These are phyloP conservation scores for Raja brachyura DNA, from an alignment of 2,113 vertebrate genomes.

Conservation along the genomic window DNA sequence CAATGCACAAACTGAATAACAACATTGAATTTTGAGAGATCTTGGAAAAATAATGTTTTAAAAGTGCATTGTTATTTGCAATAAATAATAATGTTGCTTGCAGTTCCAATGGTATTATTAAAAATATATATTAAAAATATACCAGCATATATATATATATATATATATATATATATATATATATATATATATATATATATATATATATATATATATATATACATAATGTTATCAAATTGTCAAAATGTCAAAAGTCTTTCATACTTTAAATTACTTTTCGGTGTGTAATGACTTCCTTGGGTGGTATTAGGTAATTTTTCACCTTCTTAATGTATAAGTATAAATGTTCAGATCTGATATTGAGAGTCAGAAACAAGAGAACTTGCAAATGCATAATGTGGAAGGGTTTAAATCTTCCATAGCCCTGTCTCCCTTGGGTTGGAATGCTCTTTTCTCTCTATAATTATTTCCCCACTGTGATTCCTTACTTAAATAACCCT, in stretches of 20 bases:
- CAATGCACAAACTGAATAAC: not conserved
- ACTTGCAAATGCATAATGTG: not conserved
- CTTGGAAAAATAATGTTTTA: not conserved
- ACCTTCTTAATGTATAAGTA: not conserved
- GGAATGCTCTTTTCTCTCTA: not conserved
- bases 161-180: no score
- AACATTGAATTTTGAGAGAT: not conserved
- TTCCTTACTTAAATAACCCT: no score
- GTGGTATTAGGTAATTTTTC: not conserved
- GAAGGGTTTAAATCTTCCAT: not conserved
- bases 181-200: no score
- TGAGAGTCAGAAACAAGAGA: not conserved
- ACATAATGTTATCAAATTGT: not conserved
- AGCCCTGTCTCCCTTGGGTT: not conserved
- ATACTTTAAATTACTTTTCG: conserved; percentile 2
- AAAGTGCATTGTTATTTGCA: not conserved
- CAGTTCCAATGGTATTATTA: not conserved
- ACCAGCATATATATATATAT: not conserved
- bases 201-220: no score
- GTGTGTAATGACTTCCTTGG: not conserved
- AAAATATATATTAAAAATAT: conserved; percentile 30
- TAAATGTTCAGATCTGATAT: not conserved
- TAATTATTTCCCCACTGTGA: no score
- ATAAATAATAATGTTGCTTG: conserved; percentile 17
- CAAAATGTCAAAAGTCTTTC: conserved; percentile 11